phyloP scores from a whole-genome alignment of 2,888 invertebrate genomes.

The Cerastis rubricosa region DNA sequence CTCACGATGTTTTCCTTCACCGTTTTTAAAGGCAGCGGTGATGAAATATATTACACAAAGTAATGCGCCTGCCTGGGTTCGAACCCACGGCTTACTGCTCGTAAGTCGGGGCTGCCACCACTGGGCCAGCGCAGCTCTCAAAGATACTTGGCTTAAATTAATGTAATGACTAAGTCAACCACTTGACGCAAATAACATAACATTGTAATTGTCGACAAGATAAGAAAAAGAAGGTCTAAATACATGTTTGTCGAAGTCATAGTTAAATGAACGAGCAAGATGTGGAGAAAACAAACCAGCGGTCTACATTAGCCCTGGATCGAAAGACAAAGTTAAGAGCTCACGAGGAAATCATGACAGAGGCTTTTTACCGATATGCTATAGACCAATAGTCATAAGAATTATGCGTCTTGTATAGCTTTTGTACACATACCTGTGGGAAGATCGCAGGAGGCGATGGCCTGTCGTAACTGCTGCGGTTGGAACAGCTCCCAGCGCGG shows the following conservation, averaged over 20 bases:
- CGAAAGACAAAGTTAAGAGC: neutral
- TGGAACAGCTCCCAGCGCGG: slow-evolving; percentile 88
- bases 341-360: neutral
- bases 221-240: neutral
- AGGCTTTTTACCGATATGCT: neutral
- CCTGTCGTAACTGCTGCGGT: slow-evolving; percentile 82
- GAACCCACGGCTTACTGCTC: too few species aligned
- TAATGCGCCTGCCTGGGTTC: too few species aligned
- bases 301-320: neutral
- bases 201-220: neutral
- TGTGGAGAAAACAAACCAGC: neutral
- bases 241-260: neutral
- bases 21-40: too few species aligned
- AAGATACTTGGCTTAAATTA: neutral
- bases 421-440: slow-evolving; percentile 69
- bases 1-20: too few species aligned
- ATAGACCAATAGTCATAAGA: neutral
- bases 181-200: neutral
- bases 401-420: neutral
- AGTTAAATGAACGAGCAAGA: neutral
- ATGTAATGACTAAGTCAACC: neutral
- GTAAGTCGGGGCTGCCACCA: too few species aligned
- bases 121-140: too few species aligned
- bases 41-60: too few species aligned
- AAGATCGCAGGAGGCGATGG: slow-evolving; percentile 83